These are phyloP conservation scores for Gymnothorax reevesii DNA, from an alignment of 2,797 vertebrate genomes.

Conservation along the genomic window DNA sequence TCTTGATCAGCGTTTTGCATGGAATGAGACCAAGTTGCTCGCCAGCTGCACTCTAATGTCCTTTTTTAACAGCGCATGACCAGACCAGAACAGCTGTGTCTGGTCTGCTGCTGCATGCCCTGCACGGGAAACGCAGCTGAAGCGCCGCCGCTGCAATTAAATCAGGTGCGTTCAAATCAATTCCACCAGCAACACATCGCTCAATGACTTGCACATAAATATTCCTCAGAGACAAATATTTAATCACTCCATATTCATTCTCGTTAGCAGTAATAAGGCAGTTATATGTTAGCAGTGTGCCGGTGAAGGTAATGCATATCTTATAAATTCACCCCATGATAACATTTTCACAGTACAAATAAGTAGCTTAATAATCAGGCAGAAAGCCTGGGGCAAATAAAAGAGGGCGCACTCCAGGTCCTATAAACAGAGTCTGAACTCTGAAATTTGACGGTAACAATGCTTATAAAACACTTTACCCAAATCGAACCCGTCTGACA, in stretches of 20 bases:
- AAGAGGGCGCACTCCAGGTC: neutral
- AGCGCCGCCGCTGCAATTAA: neutral
- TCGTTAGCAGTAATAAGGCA: neutral
- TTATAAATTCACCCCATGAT: neutral
- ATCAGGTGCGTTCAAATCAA: neutral
- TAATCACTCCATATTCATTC: neutral
- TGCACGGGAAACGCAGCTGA: neutral
- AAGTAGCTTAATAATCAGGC: neutral
- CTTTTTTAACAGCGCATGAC: neutral
- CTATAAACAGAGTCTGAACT: neutral
- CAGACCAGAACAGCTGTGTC: neutral
- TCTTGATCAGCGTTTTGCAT: neutral
- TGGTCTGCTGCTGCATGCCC: neutral
- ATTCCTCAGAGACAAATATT: neutral
- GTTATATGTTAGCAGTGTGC: neutral
- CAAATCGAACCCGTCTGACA: too few species aligned
- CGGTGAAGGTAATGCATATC: neutral
- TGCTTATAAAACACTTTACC: neutral
- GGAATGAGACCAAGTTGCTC: neutral
- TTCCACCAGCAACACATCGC: neutral
- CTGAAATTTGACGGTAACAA: neutral
- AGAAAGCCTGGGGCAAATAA: neutral
- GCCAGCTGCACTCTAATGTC: neutral
- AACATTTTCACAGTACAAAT: neutral
- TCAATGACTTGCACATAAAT: neutral